Evolutionary conservation across 2,113 vertebrate genomes (phyloP).

Genomic region (Haplochromis burtoni): DNA sequence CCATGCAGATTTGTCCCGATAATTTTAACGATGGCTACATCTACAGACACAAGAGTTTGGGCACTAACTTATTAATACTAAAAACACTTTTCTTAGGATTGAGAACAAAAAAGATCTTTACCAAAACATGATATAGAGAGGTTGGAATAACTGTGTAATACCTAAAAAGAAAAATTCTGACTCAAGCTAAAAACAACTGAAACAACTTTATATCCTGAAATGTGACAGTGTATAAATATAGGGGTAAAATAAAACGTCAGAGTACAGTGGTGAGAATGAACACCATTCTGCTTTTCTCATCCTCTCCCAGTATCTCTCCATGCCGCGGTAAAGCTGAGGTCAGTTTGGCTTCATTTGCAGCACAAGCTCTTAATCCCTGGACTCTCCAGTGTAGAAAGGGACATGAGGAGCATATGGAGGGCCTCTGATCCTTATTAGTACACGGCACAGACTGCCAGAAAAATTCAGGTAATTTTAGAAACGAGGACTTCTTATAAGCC

Average conservation of each 20-base stretch:
- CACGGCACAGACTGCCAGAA: conserved; percentile 41
- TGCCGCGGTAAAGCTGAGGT: conserved; percentile 37
- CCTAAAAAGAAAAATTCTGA: background rate
- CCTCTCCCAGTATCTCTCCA: background rate
- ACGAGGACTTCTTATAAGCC: conserved; percentile 31
- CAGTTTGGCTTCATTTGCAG: conserved; percentile 60
- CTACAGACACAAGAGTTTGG: background rate
- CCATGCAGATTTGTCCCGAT: background rate
- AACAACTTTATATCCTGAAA: background rate
- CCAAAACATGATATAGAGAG: background rate
- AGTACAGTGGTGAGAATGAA: background rate
- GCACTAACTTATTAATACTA: background rate
- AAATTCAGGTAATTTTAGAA: conserved; percentile 52
- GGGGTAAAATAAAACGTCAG: background rate
- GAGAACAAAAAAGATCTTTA: background rate
- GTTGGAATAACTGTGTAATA: background rate
- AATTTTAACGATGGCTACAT: background rate
- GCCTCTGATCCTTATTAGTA: conserved; percentile 59
- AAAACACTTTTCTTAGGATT: background rate
- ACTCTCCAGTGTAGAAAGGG: conserved; percentile 59
- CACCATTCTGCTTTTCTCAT: background rate
- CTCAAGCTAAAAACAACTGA: background rate
- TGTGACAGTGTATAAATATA: background rate
- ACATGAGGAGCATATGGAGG: conserved; percentile 46
- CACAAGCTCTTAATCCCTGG: conserved; percentile 60